These are phyloP conservation scores for Cyprinodon diabolis DNA, from an alignment of 2,797 vertebrate species.

Conservation along the genomic window DNA sequence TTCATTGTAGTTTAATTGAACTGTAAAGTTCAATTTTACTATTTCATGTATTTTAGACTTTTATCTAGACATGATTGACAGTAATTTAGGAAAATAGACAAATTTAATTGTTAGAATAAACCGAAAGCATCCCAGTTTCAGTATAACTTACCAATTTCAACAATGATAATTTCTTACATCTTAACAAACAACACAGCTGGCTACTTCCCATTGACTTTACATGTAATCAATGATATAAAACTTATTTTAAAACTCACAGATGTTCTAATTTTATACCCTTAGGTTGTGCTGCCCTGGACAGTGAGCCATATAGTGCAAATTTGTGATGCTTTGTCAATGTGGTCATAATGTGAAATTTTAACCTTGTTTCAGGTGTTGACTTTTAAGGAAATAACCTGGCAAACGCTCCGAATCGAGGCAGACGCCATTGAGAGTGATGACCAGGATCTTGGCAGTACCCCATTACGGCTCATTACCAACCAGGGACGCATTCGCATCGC, in stretches of 20 bases:
- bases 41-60: not conserved
- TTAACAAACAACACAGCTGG: not conserved
- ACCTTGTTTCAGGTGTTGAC: constrained; percentile 89
- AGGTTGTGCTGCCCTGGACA: not conserved
- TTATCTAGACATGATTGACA: not conserved
- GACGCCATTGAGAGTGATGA: constrained; percentile 94
- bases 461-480: constrained; percentile 97
- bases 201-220: no score
- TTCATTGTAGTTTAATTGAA: not conserved
- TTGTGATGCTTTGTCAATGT: not conserved
- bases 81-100: not conserved
- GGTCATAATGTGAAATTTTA: constrained; percentile 13
- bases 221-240: not conserved
- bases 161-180: not conserved
- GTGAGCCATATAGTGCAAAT: not conserved
- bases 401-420: constrained; percentile 95
- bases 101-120: not conserved
- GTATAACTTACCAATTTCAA: not conserved
- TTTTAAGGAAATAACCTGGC: constrained; percentile 99
- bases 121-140: not conserved
- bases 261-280: not conserved
- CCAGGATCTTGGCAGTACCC: constrained; percentile 91
- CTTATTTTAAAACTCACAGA: not conserved
- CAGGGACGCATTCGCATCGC: constrained; percentile 95
- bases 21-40: not conserved